A percentile compares a stretch with the other conserved stretches of the same genome.
These are phyloP conservation scores for Scopus umbretta DNA, from an alignment of 2,113 vertebrate species.

Conservation along the genomic window DNA sequence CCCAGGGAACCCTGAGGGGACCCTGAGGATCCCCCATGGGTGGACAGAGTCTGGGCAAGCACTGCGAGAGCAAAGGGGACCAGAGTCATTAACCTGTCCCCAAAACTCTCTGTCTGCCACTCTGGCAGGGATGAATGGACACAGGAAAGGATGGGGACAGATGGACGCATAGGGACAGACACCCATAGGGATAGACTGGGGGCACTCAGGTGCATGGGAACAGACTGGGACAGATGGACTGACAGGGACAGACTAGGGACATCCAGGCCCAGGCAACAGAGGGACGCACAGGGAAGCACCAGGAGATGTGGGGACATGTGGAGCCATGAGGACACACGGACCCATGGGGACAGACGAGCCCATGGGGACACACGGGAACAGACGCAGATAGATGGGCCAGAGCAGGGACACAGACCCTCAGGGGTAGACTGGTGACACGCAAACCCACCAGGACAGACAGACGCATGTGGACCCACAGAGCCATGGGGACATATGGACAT, in stretches of 20 bases:
- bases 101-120: not conserved
- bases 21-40: not conserved
- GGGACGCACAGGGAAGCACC: not conserved
- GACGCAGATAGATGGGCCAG: not conserved
- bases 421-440: not conserved
- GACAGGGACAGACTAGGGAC: not conserved
- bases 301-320: not conserved
- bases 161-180: not conserved
- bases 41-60: not conserved
- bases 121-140: not conserved
- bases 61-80: not conserved
- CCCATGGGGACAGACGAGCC: not conserved
- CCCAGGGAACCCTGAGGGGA: not conserved
- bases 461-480: not conserved
- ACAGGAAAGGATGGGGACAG: not conserved
- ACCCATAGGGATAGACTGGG: not conserved
- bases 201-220: not conserved
- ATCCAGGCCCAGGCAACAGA: not conserved
- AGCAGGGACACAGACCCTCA: not conserved
- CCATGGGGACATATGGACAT: not conserved
- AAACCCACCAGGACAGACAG: not conserved
- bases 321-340: not conserved
- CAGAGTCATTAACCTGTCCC: fast-evolving
- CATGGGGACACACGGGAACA: not conserved
- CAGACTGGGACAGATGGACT: not conserved